Evolutionary conservation across 2,797 vertebrate genomes (phyloP).

Genomic region (Cryptoblepharus egeriae): DNA sequence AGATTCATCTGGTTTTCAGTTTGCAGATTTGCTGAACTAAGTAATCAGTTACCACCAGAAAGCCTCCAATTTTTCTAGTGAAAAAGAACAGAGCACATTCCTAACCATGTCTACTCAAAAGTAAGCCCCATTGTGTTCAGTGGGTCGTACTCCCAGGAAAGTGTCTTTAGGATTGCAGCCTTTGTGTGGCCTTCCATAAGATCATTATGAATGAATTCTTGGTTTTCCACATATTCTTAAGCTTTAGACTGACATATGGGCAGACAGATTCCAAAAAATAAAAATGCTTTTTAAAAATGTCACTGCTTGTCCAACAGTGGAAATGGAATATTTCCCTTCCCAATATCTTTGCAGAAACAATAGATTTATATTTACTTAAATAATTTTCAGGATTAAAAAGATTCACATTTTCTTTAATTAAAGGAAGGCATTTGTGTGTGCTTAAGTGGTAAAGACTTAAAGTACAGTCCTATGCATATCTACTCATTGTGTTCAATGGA

Average conservation of each 20-base stretch:
- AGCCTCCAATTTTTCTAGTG: background rate
- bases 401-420: slow-evolving; percentile 58
- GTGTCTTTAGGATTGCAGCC: no score
- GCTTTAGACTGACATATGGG: background rate
- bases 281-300: background rate
- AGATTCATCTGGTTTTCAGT: slow-evolving; percentile 19
- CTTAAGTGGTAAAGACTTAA: slow-evolving; percentile 1
- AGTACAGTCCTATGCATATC: no score
- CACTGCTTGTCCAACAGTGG: background rate
- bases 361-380: slow-evolving; percentile 44
- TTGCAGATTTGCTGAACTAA: background rate
- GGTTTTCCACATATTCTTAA: background rate
- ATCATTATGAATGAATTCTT: background rate
- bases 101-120: no score
- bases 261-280: background rate
- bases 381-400: slow-evolving; percentile 46
- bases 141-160: no score
- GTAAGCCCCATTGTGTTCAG: no score
- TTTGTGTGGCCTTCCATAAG: background rate
- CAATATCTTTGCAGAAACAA: slow-evolving; percentile 31
- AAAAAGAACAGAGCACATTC: background rate
- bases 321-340: background rate
- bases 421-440: slow-evolving; percentile 59
- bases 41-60: slow-evolving; percentile 23
- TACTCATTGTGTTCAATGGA: no score